Conservation (phyloP, 2,888 invertebrate genomes). For the Leptopilina drosophilae region DNA sequence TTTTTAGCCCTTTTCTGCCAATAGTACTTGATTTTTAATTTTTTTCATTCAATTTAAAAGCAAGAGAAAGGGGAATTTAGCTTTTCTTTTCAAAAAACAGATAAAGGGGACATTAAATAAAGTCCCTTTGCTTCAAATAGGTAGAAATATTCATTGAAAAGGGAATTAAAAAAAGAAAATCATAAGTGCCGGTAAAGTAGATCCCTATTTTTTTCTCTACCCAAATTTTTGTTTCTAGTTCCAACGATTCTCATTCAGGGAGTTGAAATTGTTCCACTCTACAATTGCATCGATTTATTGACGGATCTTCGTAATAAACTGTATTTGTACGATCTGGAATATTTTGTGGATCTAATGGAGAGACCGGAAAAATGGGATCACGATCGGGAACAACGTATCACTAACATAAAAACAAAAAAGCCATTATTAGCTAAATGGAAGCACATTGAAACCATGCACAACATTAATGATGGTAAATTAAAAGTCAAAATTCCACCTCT, state of each 20-base stretch:
- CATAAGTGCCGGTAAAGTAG: no score
- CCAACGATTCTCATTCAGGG: constrained; percentile 5
- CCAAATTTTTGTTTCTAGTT: not conserved
- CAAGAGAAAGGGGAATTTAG: not conserved
- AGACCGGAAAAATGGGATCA: not conserved
- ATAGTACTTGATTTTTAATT: no score
- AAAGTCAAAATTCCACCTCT: not conserved
- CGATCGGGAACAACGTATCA: not conserved
- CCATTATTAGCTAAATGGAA: not conserved
- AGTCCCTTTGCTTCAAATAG: no score
- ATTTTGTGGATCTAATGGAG: not conserved
- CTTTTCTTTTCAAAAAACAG: not conserved
- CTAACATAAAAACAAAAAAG: not conserved
- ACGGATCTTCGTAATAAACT: not conserved
- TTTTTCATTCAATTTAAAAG: not conserved
- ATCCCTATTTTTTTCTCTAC: not conserved
- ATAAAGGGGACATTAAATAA: no score
- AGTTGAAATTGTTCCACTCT: not conserved
- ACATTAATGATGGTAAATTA: not conserved
- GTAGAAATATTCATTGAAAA: no score
- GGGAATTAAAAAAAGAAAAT: no score
- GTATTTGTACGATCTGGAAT: not conserved
- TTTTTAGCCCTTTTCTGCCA: no score
- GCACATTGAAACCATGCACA: not conserved
- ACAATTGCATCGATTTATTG: not conserved